Base-by-base conservation (phyloP, 2,888 invertebrate genomes). In the Rotaria magnacalcarata region DNA sequence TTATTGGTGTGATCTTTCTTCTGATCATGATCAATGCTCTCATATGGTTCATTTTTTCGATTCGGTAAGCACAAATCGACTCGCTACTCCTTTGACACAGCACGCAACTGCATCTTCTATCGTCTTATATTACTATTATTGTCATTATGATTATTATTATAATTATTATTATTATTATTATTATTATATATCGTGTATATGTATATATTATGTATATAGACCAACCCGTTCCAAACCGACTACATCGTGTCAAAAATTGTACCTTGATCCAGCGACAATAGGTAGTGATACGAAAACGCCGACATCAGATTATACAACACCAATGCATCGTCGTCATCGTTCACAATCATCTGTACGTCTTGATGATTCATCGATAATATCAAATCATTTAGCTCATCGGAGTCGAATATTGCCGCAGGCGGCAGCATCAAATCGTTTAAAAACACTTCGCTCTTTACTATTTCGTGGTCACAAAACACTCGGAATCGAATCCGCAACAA, bases 21-120 rank as follows among this genome's bases (percentile, higher is more conserved):
- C 47, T 80, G 80, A 14, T 80, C 24, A 43, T 80, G 80, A 80
- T 80, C 47, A 80, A 80, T 47, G 80, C 47, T 80, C 80, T 80
- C 11, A 80, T 80, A 11, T 80, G 80, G 80, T 80, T 80, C 47
- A 80, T 80, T 47, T 80, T 80, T n/a, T 80, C 80, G 43, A 47
- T 80, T n/a, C 80, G 80, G 80, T 80, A 80, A 80, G 80, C 67
- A 67, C 67, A 67, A 67, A 67, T 34, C 67, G 34, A 34, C 67
- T 34, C 34, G 34, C 34, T 67, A 67, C 3, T 67, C 34, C 67
- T 67, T 34, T 16, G 34, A 41, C 34, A 67, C 67, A 34, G 67
- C 67, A 67, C 67, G 67, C 67, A 67, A 67, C 67, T 67, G 67
- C 67, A 67, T 67, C 67, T 67, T 34, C n/a, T 67, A 27, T 34